Evolutionary conservation across 2,888 invertebrate species (phyloP).

Genomic region (Drosophila subsilvestris): DNA sequence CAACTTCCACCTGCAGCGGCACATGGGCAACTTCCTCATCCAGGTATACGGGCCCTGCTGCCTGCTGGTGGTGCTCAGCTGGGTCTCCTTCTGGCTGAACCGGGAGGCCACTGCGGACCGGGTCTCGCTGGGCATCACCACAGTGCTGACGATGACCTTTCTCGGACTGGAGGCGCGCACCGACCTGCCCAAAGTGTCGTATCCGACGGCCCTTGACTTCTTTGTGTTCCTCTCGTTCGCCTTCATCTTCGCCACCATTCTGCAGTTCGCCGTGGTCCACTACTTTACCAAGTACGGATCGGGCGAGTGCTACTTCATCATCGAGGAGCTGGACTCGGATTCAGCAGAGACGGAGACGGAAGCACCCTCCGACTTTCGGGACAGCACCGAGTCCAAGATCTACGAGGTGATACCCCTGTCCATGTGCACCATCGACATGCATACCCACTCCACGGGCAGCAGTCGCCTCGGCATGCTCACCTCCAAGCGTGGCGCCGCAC

Average conservation of each 20-base stretch:
- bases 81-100: constrained; percentile 95
- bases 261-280: constrained; percentile 93
- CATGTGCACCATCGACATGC: constrained; percentile 86
- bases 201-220: constrained; percentile 93
- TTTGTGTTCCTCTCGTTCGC: constrained; percentile 92
- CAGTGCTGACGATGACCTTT: constrained; percentile 93
- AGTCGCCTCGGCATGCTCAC: constrained; percentile 64
- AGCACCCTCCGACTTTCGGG: constrained; percentile 71
- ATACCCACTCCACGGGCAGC: constrained; percentile 34
- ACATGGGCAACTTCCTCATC: constrained; percentile 94
- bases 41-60: constrained; percentile 94
- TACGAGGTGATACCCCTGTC: constrained; percentile 88
- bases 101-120: constrained; percentile 92
- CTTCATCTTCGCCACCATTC: constrained; percentile 92
- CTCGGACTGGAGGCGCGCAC: constrained; percentile 91
- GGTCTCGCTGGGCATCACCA: constrained; percentile 92
- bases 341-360: constrained; percentile 86
- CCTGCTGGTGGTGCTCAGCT: constrained; percentile 92
- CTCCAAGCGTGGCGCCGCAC: constrained; percentile 47
- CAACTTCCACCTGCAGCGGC: constrained; percentile 90
- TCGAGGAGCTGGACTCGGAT: constrained; percentile 86
- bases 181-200: constrained; percentile 93
- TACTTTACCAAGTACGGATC: constrained; percentile 94
- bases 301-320: constrained; percentile 90
- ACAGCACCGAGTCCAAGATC: constrained; percentile 82